Evolutionary conservation across 1,140 invertebrate species (phyloP), one percentile per base, ranked within the genome.

Genomic region (Chrysomallon squamiferum): DNA sequence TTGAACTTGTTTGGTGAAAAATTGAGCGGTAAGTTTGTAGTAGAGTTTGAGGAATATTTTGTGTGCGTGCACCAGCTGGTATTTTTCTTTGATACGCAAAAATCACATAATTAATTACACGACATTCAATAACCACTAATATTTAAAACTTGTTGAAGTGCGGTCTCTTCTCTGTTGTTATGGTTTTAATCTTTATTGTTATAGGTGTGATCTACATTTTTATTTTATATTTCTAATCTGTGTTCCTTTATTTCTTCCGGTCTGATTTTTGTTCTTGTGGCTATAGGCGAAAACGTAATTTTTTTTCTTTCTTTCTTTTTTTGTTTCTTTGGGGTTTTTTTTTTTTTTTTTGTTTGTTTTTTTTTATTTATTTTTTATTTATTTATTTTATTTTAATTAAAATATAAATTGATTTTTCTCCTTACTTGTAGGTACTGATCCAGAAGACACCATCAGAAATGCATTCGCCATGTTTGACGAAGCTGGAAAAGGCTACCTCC

Each of bases 1-100:
- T 87, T 99, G n/a, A 98, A 96, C 20, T 86, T 99, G 32, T 99
- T 99, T 87, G 96, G 96, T 65, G 97, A 99, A 71, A 85, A 85
- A 69, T 71, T 86, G 65, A 95, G 96, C 88, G 96, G 97, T 85
- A 75, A 75, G 81, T 74, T 50, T n/a, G n/a, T n/a, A n/a, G 27
- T 35, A 65, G 22, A 27, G n/a, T 5, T 1, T 0, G 5, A 57
- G 30, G 54, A 38, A 9, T 15, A 38, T 11, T 9, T 33, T 15
- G 29, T n/a, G 30, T 15, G 57, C 13, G 18, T 7, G 29, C 13
- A 22, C 3, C 11, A 18, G n/a, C 5, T 25, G 5, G n/a, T 11
- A 43, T 43, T 43, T 11, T n/a, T 11, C n/a, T n/a, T 43, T 43
- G 9, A 43, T 9, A n/a, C 11, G 41, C n/a, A 43, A 13, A 43